Percentiles rank a stretch among this genome's conserved stretches.
Conservation (phyloP, 2,113 vertebrate species). For the Lutjanus erythropterus region DNA sequence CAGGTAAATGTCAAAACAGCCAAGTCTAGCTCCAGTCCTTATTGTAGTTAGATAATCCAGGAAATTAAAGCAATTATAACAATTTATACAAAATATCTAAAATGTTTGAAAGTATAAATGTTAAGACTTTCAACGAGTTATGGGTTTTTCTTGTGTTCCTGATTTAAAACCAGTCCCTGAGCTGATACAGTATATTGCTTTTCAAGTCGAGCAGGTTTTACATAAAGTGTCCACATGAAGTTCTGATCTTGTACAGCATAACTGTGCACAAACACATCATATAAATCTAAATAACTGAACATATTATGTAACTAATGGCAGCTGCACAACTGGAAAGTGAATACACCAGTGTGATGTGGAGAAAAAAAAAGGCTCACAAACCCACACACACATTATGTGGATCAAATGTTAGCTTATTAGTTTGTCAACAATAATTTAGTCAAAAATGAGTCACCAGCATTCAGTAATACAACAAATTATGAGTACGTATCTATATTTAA, state of each 20-base stretch:
- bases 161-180: neutral
- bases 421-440: neutral
- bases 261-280: conserved; percentile 13
- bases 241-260: neutral
- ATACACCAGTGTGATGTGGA: neutral
- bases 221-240: neutral
- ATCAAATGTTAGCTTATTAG: neutral
- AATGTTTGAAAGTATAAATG: no score
- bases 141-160: neutral
- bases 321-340: neutral
- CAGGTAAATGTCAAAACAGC: neutral
- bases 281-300: conserved; percentile 5
- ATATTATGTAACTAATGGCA: conserved; percentile 4
- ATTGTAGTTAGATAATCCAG: neutral
- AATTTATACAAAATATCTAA: no score
- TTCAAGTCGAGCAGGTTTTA: neutral
- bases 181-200: neutral
- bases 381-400: neutral
- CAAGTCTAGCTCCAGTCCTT: neutral
- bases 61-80: no score
- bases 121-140: no score
- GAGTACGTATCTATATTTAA: neutral
- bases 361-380: neutral
- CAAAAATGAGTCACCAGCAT: no score
- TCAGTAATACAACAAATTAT: neutral